Evolutionary conservation across 2,113 vertebrate genomes (phyloP), one percentile per base, ranked within the genome.

Genomic region (Eptesicus fuscus): DNA sequence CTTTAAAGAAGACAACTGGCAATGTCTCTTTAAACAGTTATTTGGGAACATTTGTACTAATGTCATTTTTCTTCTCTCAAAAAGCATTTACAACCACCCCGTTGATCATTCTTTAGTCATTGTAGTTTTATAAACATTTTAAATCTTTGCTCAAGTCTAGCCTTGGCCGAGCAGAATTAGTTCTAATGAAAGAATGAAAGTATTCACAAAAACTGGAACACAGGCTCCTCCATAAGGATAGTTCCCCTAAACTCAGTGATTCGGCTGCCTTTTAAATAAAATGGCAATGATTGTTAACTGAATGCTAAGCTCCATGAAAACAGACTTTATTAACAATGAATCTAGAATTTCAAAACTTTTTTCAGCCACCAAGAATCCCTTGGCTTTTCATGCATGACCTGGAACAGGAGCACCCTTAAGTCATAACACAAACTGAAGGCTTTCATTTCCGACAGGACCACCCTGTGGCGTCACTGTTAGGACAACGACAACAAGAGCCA

Each of bases 51-150:
- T 73, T 85, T 85, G 3, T 92, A 70, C 18, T 80, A 83, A 70
- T 90, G 42, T 49, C 40, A 85, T 71, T 89, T 88, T 90, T 85
- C 59, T 80, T 35, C 49, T 83, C 42, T 88, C 63, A 86, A 59
- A 93, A 88, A 91, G 5, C 25, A 49, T 90, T 69, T 49, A 5
- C 22, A 70, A 32, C 44, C 28, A 82, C 23, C 44, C 14, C 30
- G 56, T 14, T 59, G 37, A 82, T 93, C 14, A 78, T 44, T 77
- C 7, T 35, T 91, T 32, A 53, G 30, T 83, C 53, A 84, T 61
- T 79, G 65, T 85, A 67, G 37, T 90, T 96, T 83, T 87, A 70
- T 59, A 78, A 94, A 84, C 35, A 83, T 88, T 92, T 95, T 83
- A 88, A 95, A 67, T 88, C 47, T 69, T 59, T 47, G 59, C 37